Percentiles rank a stretch among this genome's conserved stretches.
Conservation (phyloP, 1,140 invertebrate species). For the Bathynomus jamesi region DNA sequence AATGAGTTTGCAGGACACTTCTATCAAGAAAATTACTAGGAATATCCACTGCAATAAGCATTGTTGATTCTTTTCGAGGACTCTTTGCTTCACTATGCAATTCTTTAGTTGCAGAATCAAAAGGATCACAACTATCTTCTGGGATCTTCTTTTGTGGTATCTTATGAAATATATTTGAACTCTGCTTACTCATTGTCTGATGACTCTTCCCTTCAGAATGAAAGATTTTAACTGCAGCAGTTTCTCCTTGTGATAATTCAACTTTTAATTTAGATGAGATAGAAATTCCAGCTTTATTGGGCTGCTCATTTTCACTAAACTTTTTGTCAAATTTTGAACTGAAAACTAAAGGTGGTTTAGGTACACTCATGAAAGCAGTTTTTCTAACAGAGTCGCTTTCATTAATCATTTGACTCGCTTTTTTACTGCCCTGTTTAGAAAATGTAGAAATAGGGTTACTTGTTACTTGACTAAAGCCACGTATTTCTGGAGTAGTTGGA, state of each 20-base stretch:
- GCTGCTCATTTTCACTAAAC: too few species aligned
- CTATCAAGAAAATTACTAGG: conserved; percentile 16
- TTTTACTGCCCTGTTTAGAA: not conserved
- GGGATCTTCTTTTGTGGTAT: too few species aligned
- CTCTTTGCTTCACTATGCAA: not conserved
- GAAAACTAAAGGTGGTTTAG: too few species aligned
- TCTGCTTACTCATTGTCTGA: not conserved
- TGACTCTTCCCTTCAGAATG: not conserved
- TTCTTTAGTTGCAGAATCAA: not conserved
- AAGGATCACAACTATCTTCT: not conserved
- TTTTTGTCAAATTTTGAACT: too few species aligned
- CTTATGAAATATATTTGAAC: not conserved
- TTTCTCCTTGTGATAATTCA: not conserved
- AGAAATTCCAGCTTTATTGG: too few species aligned
- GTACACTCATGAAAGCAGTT: not conserved
- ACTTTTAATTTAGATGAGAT: too few species aligned
- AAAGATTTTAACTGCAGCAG: not conserved
- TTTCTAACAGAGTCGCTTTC: not conserved
- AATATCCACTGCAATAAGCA: not conserved
- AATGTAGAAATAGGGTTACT: too few species aligned
- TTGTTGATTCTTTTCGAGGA: not conserved
- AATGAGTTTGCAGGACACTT: conserved; percentile 22
- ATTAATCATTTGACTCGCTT: not conserved
- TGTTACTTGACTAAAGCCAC: too few species aligned
- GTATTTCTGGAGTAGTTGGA: too few species aligned